Evolutionary conservation across 2,797 vertebrate genomes (phyloP), one percentile per base, ranked within the genome.

Genomic region (Phylloscopus collybita): DNA sequence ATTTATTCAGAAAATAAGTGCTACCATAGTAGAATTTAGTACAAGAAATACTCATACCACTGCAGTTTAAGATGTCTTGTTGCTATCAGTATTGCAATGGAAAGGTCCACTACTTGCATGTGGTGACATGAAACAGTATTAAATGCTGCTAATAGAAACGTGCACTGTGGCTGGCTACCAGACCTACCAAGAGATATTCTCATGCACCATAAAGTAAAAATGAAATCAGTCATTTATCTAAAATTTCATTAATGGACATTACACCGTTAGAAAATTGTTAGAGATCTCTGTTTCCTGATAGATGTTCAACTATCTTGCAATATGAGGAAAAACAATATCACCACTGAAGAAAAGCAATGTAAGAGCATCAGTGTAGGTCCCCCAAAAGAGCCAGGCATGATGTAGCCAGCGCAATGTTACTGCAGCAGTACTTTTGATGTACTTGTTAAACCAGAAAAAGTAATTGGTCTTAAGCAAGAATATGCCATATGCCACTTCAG

Each of bases 1-100:
- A 97, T 97, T 98, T 98, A 97, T 98, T 98, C 80, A 96, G 96
- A 98, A 98, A 98, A 97, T 91, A 96, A 95, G 53, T 96, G 49
- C 84, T 97, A 64, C 10, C 1, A 13, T 36, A 45, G 60, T 36
- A 87, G 4, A 93, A 4, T 72, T 91, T 25, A 75, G 13, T 45
- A 82, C 17, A 29, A 34, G 0, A 84, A 79, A 79, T 25, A 57
- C 20, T 51, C 9, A 34, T 34, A 54, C 9, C 5, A 0, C 27
- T 62, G 11, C 32, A 67, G 81, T 89, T 65, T 54, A 61, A 50
- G 44, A 23, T 1, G 5, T 67, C 66, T 81, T 80, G 30, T 60
- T 54, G 10, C 1, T 51, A 47, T 25, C 9, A 40, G 6, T 64
- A 61, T 47, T 69, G 42, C 17, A 8, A 56, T 36, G 10, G 29